Evolutionary conservation across 2,888 invertebrate genomes (phyloP), one percentile per base, ranked within the genome.

Genomic region (Endotricha flammealis): DNA sequence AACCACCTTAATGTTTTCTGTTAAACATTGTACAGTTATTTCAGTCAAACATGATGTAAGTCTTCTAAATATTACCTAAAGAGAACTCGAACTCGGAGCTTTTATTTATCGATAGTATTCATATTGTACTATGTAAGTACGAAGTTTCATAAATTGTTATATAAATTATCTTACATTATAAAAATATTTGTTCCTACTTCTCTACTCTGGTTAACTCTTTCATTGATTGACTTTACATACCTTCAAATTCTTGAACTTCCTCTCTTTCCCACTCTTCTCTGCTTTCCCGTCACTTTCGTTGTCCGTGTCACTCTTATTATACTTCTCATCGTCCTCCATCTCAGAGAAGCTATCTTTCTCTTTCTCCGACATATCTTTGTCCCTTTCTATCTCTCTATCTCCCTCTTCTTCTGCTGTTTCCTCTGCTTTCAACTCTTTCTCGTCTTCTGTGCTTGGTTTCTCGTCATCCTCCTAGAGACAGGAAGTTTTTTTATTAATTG

Each of bases 321-420:
- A 83, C 29, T 86, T 86, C 38, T 86, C 87, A 41, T 87, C 87
- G 2, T 87, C 87, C 41, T 87, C 87, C 77, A 86, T 69, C 39
- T 87, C 87, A 0, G 87, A 87, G 38, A 86, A 82, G 35, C 86
- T 83, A 37, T 87, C 86, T 36, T 86, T 86, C 38, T 81, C 81
- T 38, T 51, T 67, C 42, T 79, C 79, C 0, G 70, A 75, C 67
- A 73, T 68, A 32, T 75, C 62, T 28, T 67, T 65, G 28, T 65
- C 60, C 20, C 57, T 39, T 29, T 60, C 58, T 5, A 39, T 36
- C 36, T 59, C 61, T 36, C 50, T 55, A 34, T 57, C 30, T 1
- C 46, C 50, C 25, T 79, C 83, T 22, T 85, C 82, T 25, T 78
- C 80, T 0, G 63, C 63, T 0, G 59, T 64, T 37, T 82, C 82